Conservation (phyloP, 2,888 invertebrate species). For the Tetranychus piercei region DNA sequence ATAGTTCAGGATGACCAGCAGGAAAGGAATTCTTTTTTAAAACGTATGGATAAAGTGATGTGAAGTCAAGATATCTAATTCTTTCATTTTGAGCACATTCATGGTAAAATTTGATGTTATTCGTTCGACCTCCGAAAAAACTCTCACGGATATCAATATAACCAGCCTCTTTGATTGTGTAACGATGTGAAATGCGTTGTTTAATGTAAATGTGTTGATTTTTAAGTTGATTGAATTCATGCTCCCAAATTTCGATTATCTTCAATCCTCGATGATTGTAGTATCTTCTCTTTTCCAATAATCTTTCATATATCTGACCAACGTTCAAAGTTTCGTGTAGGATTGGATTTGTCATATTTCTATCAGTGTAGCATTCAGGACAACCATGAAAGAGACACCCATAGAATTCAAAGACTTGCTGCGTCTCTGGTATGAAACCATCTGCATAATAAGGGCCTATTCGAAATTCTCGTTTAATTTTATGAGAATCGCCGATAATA, state of each 20-base stretch:
- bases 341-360: neutral
- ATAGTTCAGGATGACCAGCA: conserved; percentile 27
- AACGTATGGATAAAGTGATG: conserved; percentile 28
- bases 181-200: too few species aligned
- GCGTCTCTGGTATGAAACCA: neutral
- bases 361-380: neutral
- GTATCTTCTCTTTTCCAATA: neutral
- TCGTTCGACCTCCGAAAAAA: conserved; percentile 29
- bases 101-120: conserved; percentile 27
- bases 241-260: conserved; percentile 26
- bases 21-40: conserved; percentile 23
- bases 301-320: neutral
- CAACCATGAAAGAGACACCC: conserved; percentile 9
- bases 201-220: neutral
- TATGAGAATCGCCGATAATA: too few species aligned
- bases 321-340: too few species aligned
- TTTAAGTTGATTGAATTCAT: conserved; percentile 22
- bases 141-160: conserved; percentile 24
- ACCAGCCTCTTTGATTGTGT: neutral
- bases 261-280: conserved; percentile 21
- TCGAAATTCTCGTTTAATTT: neutral
- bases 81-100: conserved; percentile 18
- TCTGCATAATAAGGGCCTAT: conserved; percentile 12
- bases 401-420: conserved; percentile 7
- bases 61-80: conserved; percentile 27